These are phyloP conservation scores for Paragorgia papillata DNA, from an alignment of 92 coral and sea anemone genomes.

Conservation along the genomic window DNA sequence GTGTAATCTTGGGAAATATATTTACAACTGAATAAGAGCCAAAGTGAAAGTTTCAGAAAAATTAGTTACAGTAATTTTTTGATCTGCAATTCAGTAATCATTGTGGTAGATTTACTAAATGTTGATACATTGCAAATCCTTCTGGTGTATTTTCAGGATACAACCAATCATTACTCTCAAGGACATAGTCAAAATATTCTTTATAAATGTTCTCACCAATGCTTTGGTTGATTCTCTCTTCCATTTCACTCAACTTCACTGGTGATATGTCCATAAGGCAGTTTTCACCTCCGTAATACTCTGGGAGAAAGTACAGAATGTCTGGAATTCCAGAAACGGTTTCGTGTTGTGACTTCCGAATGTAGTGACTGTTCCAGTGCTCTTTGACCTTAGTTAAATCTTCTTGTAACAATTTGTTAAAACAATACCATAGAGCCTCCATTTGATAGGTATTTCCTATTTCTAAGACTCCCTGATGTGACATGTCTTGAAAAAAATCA, in stretches of 20 bases:
- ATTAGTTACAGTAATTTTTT: not conserved
- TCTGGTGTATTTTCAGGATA: not conserved
- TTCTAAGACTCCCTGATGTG: conserved; percentile 2
- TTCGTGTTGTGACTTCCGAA: not conserved
- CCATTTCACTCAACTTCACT: conserved; percentile 4
- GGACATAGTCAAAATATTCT: conserved; percentile 12
- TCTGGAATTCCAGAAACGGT: not conserved
- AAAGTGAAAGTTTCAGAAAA: not conserved
- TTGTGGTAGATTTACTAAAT: conserved; percentile 7
- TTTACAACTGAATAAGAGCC: no score
- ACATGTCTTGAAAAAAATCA: conserved; percentile 13
- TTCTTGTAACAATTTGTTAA: not conserved
- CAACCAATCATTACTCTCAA: not conserved
- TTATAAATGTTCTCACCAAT: not conserved
- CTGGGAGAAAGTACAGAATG: not conserved
- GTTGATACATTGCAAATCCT: not conserved
- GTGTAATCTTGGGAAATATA: no score
- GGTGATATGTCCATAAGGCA: conserved; percentile 9
- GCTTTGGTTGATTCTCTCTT: not conserved
- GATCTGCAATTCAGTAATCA: not conserved
- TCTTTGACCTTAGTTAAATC: not conserved
- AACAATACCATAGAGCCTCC: conserved; percentile 3
- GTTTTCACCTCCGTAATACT: conserved; percentile 3
- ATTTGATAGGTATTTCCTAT: conserved; percentile 1
- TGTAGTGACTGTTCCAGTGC: not conserved